Conservation (phyloP, 2,888 invertebrate genomes). For the Parasteatoda lunata region DNA sequence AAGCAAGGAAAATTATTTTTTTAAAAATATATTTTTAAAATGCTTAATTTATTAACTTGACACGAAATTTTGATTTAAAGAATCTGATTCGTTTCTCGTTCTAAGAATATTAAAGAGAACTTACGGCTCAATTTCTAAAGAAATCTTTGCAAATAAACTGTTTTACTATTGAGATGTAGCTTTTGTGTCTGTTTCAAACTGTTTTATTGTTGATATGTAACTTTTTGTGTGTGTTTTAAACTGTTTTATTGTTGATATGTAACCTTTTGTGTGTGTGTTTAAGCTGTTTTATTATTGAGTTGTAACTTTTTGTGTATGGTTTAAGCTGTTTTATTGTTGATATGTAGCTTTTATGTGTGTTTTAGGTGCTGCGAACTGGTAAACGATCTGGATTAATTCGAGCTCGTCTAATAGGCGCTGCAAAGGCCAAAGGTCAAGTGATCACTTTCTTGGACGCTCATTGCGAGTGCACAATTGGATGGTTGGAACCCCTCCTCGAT, state of each 20-base stretch:
- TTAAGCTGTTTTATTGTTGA: too few relatives aligned
- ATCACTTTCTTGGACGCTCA: constrained; percentile 98
- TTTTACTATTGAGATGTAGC: too few relatives aligned
- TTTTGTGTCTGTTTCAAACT: too few relatives aligned
- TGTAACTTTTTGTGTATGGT: neutral
- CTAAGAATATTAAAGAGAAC: too few relatives aligned
- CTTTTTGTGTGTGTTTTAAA: neutral
- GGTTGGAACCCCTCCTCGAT: constrained; percentile 96
- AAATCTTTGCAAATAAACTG: too few relatives aligned
- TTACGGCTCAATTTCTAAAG: too few relatives aligned
- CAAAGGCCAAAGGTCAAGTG: constrained; percentile 91
- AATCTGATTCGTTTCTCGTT: too few relatives aligned
- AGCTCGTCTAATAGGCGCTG: constrained; percentile 94
- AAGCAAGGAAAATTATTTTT: too few relatives aligned
- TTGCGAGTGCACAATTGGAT: constrained; percentile 98
- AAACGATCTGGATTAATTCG: constrained; percentile 96
- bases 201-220: neutral
- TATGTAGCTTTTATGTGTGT: neutral
- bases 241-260: neutral
- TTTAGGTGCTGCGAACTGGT: constrained; percentile 87
- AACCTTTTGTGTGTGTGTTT: neutral
- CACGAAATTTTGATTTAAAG: too few relatives aligned
- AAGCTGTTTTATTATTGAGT: neutral
- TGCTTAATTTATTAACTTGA: too few relatives aligned
- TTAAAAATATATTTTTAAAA: too few relatives aligned